Percentiles rank a stretch among this genome's conserved stretches.
Conservation (phyloP, 30 jellyfish, hydroid and myxozoan species). For the Aurelia sp. region DNA sequence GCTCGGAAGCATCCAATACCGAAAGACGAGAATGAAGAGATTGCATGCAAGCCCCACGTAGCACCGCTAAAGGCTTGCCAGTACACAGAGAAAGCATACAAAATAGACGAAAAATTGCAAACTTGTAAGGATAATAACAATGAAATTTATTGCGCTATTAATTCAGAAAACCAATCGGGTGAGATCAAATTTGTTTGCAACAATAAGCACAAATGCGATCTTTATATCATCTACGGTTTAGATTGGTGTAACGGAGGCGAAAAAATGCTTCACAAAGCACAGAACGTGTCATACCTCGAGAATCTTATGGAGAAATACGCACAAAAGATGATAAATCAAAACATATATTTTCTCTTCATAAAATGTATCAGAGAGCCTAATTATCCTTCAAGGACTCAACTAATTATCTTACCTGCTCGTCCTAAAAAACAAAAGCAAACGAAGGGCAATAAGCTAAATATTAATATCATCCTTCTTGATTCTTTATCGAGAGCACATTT, state of each 20-base stretch:
- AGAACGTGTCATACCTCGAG: constrained; percentile 4
- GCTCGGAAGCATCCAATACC: not conserved
- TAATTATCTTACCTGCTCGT: constrained; percentile 32
- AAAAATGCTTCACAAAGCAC: not conserved
- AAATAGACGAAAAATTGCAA: constrained; percentile 46
- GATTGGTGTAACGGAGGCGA: constrained; percentile 4
- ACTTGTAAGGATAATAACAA: constrained; percentile 21
- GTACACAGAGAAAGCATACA: constrained; percentile 51
- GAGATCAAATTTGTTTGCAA: constrained; percentile 27
- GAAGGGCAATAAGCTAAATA: constrained; percentile 8
- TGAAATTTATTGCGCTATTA: constrained; percentile 8
- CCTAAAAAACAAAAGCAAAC: not conserved
- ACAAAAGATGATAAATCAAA: not conserved
- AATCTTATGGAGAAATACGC: constrained; percentile 11
- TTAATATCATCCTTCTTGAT: constrained; percentile 78
- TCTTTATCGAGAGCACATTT: constrained; percentile 92
- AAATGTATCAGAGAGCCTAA: constrained; percentile 13
- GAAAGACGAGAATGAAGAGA: not conserved
- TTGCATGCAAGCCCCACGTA: constrained; percentile 74
- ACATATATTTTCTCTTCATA: constrained; percentile 34
- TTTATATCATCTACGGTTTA: constrained; percentile 15
- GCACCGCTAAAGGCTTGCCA: constrained; percentile 67
- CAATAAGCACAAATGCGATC: not conserved
- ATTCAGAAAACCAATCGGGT: not conserved
- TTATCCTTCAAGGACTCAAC: constrained; percentile 17